A percentile compares a stretch with the other conserved stretches of the same genome.
Conservation (phyloP, 2,113 vertebrate genomes). For the Tetrax tetrax region DNA sequence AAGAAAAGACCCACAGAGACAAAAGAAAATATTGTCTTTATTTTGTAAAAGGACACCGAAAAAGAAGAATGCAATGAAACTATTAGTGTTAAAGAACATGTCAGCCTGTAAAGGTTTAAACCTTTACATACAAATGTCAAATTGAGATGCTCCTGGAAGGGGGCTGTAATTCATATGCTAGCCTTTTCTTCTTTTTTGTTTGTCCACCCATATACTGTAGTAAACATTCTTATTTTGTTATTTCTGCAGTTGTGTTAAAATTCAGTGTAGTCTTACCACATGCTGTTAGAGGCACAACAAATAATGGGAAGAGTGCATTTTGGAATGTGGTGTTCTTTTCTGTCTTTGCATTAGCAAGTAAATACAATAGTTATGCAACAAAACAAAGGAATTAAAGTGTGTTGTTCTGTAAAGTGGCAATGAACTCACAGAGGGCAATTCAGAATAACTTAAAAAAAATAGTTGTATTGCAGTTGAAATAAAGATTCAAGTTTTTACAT, state of each 20-base stretch:
- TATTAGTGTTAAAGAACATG: background rate
- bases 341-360: conserved; percentile 65
- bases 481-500: background rate
- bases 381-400: conserved; percentile 51
- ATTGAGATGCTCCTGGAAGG: background rate
- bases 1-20: background rate
- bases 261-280: conserved; percentile 5
- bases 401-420: conserved; percentile 31
- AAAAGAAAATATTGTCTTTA: background rate
- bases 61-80: background rate
- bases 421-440: conserved; percentile 14
- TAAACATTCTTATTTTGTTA: conserved; percentile 13
- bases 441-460: background rate
- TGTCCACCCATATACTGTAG: background rate
- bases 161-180: background rate
- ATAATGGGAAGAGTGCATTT: conserved; percentile 42
- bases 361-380: conserved; percentile 29
- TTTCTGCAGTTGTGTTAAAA: background rate
- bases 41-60: background rate
- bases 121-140: background rate
- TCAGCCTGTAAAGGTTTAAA: background rate
- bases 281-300: conserved; percentile 47
- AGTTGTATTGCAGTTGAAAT: conserved; percentile 37
- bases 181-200: background rate
- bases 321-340: conserved; percentile 61